Evolutionary conservation across 2,888 invertebrate genomes (phyloP), one percentile per base, ranked within the genome.

Genomic region (Drosophila phalerata): DNA sequence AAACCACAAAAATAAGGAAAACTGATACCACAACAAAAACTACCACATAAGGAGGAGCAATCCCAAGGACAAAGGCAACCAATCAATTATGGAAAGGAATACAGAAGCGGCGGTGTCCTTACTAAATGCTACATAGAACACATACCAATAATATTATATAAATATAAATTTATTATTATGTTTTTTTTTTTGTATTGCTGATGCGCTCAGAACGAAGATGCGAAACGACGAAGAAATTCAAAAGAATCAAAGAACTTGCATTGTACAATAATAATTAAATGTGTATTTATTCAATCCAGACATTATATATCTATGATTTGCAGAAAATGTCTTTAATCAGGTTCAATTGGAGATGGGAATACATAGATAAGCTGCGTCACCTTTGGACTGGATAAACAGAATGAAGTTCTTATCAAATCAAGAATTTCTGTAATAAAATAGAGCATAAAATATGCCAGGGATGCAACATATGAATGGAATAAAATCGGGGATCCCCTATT

Each of bases 181-280:
- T 51, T 57, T 45, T 62, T 60, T 65, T 58, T 60, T 60, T 37
- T 58, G 45, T 47, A 60, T 60, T 48, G 40, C 56, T 56, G 22
- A 51, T 10, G 42, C 37, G 28, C 52, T 52, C 25, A 56, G 43
- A 42, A 22, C 25, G 17, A 10, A 43, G 13, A 30, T 30, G 51
- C 25, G 34, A 15, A 45, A 30, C 38, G 45, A 38, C 34, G 15
- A 53, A 10, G 22, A 42, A 49, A 32, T 19, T 57, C 57, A 9
- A 19, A 19, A 51, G 30, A 42, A 34, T 49, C 38, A 56, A 45
- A 43, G 45, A 73, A 67, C 19, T 58, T 66, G 56, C 65, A 67
- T 64, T 82, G 77, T 82, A 79, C 64, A 75, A 80, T 78, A 69
- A 72, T 77, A 17, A 47, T 57, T 77, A 63, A 64, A 52, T 56